Evolutionary conservation across 2,113 vertebrate species (phyloP).

Genomic region (Chloroceryle aenea): DNA sequence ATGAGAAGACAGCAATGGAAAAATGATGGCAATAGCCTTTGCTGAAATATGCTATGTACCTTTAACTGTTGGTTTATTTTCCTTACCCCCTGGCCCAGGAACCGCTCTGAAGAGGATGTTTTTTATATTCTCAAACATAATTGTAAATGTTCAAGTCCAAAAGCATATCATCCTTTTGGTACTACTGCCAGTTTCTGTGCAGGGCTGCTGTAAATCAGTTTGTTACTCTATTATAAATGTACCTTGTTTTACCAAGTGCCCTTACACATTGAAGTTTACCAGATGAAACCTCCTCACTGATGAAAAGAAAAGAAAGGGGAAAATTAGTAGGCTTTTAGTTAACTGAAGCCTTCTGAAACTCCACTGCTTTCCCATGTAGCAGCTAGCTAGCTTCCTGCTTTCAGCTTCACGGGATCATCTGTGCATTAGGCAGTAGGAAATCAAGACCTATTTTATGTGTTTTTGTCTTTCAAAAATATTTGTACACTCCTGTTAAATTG

Average conservation of each 20-base stretch:
- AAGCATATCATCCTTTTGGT: background rate
- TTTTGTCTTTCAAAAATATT: conserved; percentile 30
- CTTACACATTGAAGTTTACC: background rate
- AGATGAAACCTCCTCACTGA: background rate
- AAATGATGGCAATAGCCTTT: background rate
- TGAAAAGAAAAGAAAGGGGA: background rate
- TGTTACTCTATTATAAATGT: background rate
- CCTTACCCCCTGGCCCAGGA: background rate
- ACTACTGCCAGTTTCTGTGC: background rate
- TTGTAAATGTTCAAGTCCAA: background rate
- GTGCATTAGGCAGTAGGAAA: background rate
- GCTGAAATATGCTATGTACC: background rate
- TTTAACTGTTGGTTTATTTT: background rate
- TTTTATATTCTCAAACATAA: background rate
- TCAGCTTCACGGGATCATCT: background rate
- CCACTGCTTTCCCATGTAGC: background rate
- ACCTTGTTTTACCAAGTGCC: background rate
- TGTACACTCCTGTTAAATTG: conserved; percentile 30
- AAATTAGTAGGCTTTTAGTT: background rate
- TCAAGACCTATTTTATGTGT: background rate
- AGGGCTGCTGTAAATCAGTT: background rate
- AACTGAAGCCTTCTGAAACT: background rate
- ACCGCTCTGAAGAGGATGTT: background rate
- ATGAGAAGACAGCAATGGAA: background rate
- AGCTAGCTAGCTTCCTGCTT: background rate